Conservation (phyloP, 2,113 vertebrate species). For the Uria lomvia region DNA sequence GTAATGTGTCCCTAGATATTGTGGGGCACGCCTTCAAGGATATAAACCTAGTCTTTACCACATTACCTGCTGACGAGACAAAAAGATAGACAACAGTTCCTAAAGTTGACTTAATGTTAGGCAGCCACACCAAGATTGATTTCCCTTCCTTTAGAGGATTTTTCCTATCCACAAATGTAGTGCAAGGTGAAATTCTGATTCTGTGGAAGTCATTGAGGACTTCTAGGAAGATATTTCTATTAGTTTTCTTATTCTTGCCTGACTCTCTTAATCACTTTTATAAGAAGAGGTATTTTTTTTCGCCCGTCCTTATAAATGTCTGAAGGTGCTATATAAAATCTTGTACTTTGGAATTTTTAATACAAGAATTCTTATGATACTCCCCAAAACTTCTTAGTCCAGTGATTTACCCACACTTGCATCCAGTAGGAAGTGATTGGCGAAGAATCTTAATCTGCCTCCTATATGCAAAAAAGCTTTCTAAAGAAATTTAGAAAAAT, state of each 20-base stretch:
- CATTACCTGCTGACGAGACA: constrained; percentile 9
- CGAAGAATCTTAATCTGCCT: neutral
- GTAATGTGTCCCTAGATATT: constrained; percentile 64
- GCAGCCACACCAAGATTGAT: neutral
- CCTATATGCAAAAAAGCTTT: neutral
- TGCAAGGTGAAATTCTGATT: neutral
- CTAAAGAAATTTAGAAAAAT: neutral
- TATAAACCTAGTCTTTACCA: neutral
- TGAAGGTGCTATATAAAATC: neutral
- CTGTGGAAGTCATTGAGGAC: neutral
- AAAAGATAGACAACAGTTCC: neutral
- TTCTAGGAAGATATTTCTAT: neutral
- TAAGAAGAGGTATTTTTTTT: neutral
- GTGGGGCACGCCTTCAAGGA: constrained; percentile 30
- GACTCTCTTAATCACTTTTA: neutral
- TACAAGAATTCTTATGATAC: neutral
- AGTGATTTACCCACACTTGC: neutral
- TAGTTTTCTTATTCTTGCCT: neutral
- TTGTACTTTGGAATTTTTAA: neutral
- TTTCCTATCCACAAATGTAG: neutral
- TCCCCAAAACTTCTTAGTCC: neutral
- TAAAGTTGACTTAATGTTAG: neutral
- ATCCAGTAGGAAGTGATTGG: neutral
- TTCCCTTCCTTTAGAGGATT: neutral
- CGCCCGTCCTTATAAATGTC: neutral